phyloP scores from a whole-genome alignment of 2,888 invertebrate species.

The Lithophane semibrunnea region DNA sequence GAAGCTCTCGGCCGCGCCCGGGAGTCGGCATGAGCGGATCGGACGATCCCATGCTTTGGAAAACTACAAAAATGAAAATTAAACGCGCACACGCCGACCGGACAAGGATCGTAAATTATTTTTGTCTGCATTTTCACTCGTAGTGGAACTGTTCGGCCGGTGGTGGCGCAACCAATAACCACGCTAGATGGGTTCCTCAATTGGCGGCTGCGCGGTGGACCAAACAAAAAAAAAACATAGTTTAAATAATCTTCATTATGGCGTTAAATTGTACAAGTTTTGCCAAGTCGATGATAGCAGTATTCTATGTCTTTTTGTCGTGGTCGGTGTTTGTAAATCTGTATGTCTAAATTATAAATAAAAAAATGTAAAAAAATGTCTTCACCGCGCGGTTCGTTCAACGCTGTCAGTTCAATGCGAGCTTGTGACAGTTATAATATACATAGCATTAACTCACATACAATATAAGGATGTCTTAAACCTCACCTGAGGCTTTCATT shows the following conservation, averaged over 20 bases:
- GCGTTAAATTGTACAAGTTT: conserved; percentile 65
- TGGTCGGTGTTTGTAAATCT: conserved; percentile 69
- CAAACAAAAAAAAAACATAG: conserved; percentile 61
- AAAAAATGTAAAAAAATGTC: conserved; percentile 51
- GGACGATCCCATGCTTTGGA: conserved; percentile 71
- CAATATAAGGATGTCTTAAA: conserved; percentile 79
- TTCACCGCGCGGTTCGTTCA: conserved; percentile 67
- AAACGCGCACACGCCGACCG: conserved; percentile 49
- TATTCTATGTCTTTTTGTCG: conserved; percentile 70
- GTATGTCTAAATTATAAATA: conserved; percentile 68
- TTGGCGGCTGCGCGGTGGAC: conserved; percentile 72
- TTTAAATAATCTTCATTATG: conserved; percentile 65
- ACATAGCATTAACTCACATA: conserved; percentile 82
- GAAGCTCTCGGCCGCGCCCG: conserved; percentile 64
- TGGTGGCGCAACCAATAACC: conserved; percentile 65
- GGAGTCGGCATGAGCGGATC: conserved; percentile 69
- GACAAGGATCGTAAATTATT: conserved; percentile 47
- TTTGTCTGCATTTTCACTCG: conserved; percentile 55
- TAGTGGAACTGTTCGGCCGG: conserved; percentile 54
- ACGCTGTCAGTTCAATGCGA: conserved; percentile 75
- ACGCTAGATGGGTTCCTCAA: conserved; percentile 73
- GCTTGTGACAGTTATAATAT: conserved; percentile 78
- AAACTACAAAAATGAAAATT: conserved; percentile 62
- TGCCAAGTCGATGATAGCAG: conserved; percentile 68
- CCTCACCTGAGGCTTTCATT: conserved; percentile 85